phyloP scores from a whole-genome alignment of 2,113 vertebrate genomes.

The Forbesichthys papilliferus region DNA sequence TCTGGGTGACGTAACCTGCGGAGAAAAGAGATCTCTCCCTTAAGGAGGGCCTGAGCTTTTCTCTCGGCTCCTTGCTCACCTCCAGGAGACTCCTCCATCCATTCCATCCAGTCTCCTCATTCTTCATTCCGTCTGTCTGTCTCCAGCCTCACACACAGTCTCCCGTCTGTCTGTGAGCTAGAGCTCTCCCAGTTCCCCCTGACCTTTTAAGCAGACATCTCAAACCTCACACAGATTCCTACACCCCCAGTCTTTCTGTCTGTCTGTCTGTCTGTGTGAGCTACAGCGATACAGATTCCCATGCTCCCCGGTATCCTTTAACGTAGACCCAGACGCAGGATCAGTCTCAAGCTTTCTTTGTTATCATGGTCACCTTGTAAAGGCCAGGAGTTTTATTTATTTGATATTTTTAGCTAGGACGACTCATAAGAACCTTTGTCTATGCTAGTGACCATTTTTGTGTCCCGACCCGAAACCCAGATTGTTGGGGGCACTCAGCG shows the following conservation, averaged over 20 bases:
- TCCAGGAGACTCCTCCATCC: conserved; percentile 47
- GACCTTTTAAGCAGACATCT: conserved; percentile 45
- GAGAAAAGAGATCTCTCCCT: conserved; percentile 53
- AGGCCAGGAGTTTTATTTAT: conserved; percentile 11
- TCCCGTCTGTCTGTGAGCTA: conserved; percentile 43
- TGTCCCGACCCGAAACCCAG: not conserved
- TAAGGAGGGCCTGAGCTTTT: conserved; percentile 47
- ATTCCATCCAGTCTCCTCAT: conserved; percentile 33
- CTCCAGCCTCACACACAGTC: conserved; percentile 36
- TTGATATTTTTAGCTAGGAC: conserved; percentile 39
- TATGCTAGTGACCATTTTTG: conserved; percentile 3
- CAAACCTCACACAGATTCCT: conserved; percentile 52
- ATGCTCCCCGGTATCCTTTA: conserved; percentile 42
- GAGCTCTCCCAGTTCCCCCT: conserved; percentile 33
- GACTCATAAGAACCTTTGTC: conserved; percentile 13
- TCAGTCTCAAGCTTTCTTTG: conserved; percentile 24
- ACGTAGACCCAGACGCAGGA: conserved; percentile 21
- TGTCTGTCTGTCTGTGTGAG: conserved; percentile 39
- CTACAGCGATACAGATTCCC: conserved; percentile 35
- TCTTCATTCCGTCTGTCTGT: not conserved
- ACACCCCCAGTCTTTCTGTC: conserved; percentile 54
- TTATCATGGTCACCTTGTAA: conserved; percentile 14
- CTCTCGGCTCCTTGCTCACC: conserved; percentile 58
- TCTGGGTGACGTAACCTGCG: conserved; percentile 55
- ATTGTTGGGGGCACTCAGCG: conserved; percentile 10